Evolutionary conservation across 2,113 vertebrate species (phyloP).

Genomic region (Pyrgilauda ruficollis): DNA sequence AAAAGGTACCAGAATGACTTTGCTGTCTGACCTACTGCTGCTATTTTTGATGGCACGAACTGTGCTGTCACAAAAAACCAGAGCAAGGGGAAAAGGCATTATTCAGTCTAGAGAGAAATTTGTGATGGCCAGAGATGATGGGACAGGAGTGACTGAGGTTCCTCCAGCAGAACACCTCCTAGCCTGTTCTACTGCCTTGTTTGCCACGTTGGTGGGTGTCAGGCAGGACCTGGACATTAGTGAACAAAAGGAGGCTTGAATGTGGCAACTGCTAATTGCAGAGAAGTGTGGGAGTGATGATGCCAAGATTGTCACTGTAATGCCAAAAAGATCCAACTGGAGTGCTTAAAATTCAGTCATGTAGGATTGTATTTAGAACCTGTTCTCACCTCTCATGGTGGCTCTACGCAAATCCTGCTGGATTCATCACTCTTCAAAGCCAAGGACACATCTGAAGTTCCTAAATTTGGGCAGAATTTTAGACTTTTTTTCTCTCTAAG

Average conservation of each 20-base stretch:
- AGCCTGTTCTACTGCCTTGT: not conserved
- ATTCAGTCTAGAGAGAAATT: not conserved
- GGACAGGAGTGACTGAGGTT: not conserved
- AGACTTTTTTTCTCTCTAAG: not conserved
- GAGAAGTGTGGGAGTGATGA: conserved; percentile 24
- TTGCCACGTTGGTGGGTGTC: not conserved
- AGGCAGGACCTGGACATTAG: not conserved
- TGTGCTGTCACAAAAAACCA: not conserved
- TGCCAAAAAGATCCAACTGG: not conserved
- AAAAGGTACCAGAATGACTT: not conserved
- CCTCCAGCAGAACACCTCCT: not conserved
- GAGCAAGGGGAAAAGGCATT: not conserved
- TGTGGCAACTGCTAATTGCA: conserved; percentile 28
- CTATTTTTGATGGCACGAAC: not conserved
- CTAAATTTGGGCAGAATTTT: not conserved
- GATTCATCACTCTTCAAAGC: not conserved
- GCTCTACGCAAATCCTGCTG: conserved; percentile 12
- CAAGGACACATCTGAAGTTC: not conserved
- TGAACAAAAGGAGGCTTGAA: not conserved
- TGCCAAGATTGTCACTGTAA: conserved; percentile 37
- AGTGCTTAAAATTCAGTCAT: conserved; percentile 37
- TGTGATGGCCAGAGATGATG: not conserved
- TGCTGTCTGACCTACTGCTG: not conserved
- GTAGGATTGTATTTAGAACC: conserved; percentile 34
- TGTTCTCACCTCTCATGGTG: conserved; percentile 26